phyloP scores from a whole-genome alignment of 1,140 invertebrate genomes.

The Choristoneura fumiferana region DNA sequence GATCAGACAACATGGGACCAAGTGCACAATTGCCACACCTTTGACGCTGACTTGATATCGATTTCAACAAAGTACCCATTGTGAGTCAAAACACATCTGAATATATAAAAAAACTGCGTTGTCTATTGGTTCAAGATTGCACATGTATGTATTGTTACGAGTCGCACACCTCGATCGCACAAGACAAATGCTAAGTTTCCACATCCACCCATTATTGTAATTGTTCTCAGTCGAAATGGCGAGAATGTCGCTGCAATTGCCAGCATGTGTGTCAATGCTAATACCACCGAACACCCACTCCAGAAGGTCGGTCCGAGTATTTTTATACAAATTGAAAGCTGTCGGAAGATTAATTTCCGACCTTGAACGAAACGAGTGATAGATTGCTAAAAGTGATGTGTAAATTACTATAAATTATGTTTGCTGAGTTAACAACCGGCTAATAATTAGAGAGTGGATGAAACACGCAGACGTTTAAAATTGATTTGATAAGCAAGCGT shows the following conservation, averaged over 20 bases:
- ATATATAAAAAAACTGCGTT: background rate
- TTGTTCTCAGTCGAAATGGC: constrained; percentile 39
- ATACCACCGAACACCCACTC: constrained; percentile 54
- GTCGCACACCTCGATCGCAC: constrained; percentile 15
- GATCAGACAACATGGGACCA: background rate
- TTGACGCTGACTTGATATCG: background rate
- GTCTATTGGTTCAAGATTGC: background rate
- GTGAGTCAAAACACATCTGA: background rate
- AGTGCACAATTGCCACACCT: background rate
- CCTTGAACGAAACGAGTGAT: background rate
- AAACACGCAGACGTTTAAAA: too few species aligned
- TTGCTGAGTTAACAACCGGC: too few species aligned
- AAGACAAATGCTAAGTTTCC: constrained; percentile 28
- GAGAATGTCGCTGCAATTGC: constrained; percentile 48
- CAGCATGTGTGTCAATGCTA: constrained; percentile 65
- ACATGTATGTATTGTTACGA: background rate
- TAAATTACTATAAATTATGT: background rate
- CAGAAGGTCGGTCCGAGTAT: constrained; percentile 41
- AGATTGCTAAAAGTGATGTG: background rate
- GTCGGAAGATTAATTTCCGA: constrained; percentile 30
- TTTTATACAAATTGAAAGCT: constrained; percentile 45
- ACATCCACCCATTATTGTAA: constrained; percentile 37
- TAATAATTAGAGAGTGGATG: too few species aligned
- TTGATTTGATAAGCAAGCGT: too few species aligned
- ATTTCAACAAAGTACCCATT: constrained; percentile 7